Evolutionary conservation across 2,113 vertebrate species (phyloP), one percentile per base, ranked within the genome.

Genomic region (Melospiza georgiana): DNA sequence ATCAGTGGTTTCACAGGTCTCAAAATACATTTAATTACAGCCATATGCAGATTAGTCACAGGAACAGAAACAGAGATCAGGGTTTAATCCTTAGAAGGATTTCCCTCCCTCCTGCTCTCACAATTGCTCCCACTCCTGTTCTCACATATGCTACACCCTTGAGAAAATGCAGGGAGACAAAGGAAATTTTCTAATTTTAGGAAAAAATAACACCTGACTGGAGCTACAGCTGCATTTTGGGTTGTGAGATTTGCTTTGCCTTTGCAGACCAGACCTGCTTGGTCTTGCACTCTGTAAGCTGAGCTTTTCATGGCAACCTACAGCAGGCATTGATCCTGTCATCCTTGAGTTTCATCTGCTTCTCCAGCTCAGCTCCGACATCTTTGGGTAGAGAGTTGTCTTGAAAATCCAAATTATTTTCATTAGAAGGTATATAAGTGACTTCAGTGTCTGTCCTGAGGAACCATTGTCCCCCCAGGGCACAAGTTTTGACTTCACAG

Each of bases 301-400:
- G 35, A 77, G 35, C 25, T 49, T 8, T 39, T 35, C 1, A 0
- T 4, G 39, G 7, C 12, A 61, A 3, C 5, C 39, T 12, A 71
- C 41, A 75, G 12, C 62, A 80, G 43, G 8, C 1, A 51, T 65
- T 89, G 46, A 27, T 43, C 11, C 25, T 28, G 5, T 15, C 52
- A 18, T 18, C 41, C 51, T 7, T 10, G 37, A 63, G 13, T 55
- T 77, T 48, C 73, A 27, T 15, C 41, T 24, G n/a, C 54, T 92
- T 58, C 78, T 59, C 25, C 49, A 90, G 9, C 25, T 23, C 49
- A 90, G 9, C 25, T 23, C 37, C 58, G n/a, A 17, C 15, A 35
- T 20, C 23, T n/a, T 27, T 33, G 19, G 12, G 25, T 4, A 24
- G 22, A 91, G 15, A 89, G 2, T 5, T 88, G 33, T 37, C 39